Percentiles rank a stretch among this genome's conserved stretches.
Evolutionary conservation across 1,140 invertebrate genomes (phyloP).

Genomic region (Vollenhovia emeryi): DNA sequence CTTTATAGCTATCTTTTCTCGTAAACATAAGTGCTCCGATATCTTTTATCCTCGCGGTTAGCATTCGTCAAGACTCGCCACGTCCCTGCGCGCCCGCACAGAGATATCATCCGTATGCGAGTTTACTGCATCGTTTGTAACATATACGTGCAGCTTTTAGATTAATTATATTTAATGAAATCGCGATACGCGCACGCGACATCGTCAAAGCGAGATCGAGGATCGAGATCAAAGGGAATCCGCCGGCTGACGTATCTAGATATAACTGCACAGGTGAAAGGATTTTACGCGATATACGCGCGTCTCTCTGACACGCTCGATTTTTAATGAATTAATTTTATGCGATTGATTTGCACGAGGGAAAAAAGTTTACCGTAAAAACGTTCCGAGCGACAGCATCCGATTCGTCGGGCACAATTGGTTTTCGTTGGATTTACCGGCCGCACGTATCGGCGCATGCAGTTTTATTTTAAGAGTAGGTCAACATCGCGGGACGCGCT

Average conservation of each 20-base stretch:
- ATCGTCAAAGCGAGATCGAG: not conserved
- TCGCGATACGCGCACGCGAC: not conserved
- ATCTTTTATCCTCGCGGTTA: too few relatives aligned
- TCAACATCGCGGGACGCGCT: not conserved
- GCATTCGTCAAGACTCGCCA: not conserved
- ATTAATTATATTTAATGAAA: conserved; percentile 28
- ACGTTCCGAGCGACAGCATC: not conserved
- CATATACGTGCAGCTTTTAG: conserved; percentile 18
- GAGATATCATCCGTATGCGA: not conserved
- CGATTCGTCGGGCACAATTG: not conserved
- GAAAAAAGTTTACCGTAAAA: not conserved
- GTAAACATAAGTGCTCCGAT: not conserved
- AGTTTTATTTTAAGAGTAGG: conserved; percentile 48
- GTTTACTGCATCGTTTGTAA: conserved; percentile 9
- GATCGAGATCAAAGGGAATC: not conserved
- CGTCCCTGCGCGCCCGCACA: too few relatives aligned
- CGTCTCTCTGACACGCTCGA: not conserved
- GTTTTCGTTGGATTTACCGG: conserved; percentile 26
- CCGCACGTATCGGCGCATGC: not conserved
- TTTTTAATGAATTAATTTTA: conserved; percentile 51
- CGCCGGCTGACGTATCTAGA: not conserved
- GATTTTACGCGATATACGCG: not conserved
- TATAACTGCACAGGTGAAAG: not conserved
- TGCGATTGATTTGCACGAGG: not conserved
- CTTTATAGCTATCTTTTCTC: not conserved